Evolutionary conservation across 2,797 vertebrate genomes (phyloP), one percentile per base, ranked within the genome.

Genomic region (Premnoplex brunnescens): DNA sequence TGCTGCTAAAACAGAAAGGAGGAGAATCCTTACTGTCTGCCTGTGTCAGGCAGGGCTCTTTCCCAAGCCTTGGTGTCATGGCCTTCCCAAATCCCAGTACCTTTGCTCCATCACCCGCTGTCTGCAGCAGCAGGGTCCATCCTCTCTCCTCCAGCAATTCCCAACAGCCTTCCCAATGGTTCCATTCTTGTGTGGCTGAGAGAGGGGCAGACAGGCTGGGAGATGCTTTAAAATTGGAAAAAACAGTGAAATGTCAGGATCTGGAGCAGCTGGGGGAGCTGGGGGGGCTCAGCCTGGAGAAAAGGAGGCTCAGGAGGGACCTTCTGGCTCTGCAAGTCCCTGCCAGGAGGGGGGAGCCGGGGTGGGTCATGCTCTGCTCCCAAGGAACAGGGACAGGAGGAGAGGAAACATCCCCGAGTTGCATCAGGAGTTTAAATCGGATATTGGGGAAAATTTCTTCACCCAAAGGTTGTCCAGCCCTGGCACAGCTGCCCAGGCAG

Each of bases 351-450:
- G 54, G 27, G 26, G 27, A 85, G 46, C n/a, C 0, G 1, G 30
- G 0, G 5, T 6, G 43, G 17, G 7, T 74, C 2, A 1, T 28
- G 30, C 21, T 62, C 12, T 71, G 36, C 41, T 43, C 4, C 32
- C 37, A 44, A 27, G 58, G 37, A n/a, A 44, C 44, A 44, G 32
- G 15, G 41, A 71, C 41, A 55, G 55, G 48, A 55, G 1, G 0
- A 48, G 39, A 17, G 24, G 55, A 0, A 54, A 34, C 0, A 0
- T 9, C 21, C 20, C 21, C 28, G 30, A 1, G 3, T 0, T 30
- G 11, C 0, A 0, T 14, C 48, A 48, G 12, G 2, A 4, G 26
- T 19, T 87, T 10, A 36, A 4, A 0, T 20, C 56, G 43, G 36
- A 32, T 56, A 16, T 64, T 3, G 0, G 7, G 14, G 14, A 5